Evolutionary conservation across 2,888 invertebrate genomes (phyloP).

Genomic region (Spilosoma lubricipeda): DNA sequence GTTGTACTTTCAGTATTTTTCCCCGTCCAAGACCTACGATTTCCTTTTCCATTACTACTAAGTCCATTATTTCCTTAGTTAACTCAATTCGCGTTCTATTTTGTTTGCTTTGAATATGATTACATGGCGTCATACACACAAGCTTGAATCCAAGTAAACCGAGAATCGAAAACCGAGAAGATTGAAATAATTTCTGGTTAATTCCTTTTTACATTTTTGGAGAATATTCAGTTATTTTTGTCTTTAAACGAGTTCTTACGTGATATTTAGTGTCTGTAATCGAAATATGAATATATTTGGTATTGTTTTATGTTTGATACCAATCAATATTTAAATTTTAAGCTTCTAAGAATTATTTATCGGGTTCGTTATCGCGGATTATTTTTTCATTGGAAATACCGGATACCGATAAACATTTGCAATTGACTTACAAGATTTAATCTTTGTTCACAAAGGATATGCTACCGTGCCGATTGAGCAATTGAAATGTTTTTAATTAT

Average conservation of each 20-base stretch:
- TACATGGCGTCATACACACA: no score
- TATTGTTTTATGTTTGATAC: background rate
- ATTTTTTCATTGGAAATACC: background rate
- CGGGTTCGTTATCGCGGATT: background rate
- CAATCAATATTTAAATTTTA: background rate
- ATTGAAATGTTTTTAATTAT: background rate
- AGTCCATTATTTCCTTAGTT: no score
- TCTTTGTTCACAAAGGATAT: background rate
- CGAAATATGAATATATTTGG: background rate
- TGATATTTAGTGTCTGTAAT: background rate
- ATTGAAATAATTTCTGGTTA: background rate
- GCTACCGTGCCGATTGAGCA: background rate
- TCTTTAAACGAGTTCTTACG: background rate
- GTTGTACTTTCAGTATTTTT: background rate
- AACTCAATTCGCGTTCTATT: no score
- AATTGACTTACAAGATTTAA: background rate
- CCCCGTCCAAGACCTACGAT: background rate
- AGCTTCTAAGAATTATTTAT: background rate
- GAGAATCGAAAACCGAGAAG: no score
- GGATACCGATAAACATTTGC: background rate
- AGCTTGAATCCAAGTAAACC: no score
- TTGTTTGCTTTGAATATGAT: no score
- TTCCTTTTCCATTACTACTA: background rate
- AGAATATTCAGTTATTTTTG: background rate
- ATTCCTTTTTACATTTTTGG: background rate